Conservation (phyloP, 2,888 invertebrate genomes). For the Andricus quercusramuli region DNA sequence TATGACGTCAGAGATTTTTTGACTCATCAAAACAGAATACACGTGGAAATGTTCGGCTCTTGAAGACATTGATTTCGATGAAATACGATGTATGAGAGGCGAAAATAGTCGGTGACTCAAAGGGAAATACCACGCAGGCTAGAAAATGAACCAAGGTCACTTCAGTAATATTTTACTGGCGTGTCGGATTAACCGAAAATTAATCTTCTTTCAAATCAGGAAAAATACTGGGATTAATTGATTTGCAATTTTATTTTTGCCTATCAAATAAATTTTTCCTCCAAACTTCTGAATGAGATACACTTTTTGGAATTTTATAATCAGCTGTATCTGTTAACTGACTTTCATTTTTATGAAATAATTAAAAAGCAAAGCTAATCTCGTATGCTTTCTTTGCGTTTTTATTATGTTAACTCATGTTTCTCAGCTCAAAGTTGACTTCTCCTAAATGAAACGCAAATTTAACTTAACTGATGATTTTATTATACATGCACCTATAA, state of each 20-base stretch:
- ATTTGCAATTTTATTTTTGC: background rate
- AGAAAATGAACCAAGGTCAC: constrained; percentile 65
- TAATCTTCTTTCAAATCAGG: background rate
- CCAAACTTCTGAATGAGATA: too few species aligned
- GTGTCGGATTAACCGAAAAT: background rate
- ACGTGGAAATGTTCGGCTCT: background rate
- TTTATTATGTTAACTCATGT: background rate
- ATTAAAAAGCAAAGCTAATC: too few species aligned
- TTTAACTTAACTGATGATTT: constrained; percentile 35
- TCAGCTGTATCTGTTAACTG: too few species aligned
- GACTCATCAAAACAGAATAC: background rate
- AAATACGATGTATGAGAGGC: constrained; percentile 8
- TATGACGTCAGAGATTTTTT: constrained; percentile 15
- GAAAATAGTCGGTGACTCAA: constrained; percentile 69
- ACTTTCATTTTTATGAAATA: too few species aligned
- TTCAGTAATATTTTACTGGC: background rate
- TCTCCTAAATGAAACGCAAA: constrained; percentile 7
- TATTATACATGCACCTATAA: background rate
- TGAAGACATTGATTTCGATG: constrained; percentile 29
- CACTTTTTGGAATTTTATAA: too few species aligned
- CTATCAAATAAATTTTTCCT: background rate
- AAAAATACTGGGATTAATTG: background rate
- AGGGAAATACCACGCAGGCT: constrained; percentile 61
- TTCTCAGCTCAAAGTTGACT: constrained; percentile 4
- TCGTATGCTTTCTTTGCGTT: too few species aligned